Evolutionary conservation across 2,113 vertebrate species (phyloP).

Genomic region (Entomyzon cyanotis): DNA sequence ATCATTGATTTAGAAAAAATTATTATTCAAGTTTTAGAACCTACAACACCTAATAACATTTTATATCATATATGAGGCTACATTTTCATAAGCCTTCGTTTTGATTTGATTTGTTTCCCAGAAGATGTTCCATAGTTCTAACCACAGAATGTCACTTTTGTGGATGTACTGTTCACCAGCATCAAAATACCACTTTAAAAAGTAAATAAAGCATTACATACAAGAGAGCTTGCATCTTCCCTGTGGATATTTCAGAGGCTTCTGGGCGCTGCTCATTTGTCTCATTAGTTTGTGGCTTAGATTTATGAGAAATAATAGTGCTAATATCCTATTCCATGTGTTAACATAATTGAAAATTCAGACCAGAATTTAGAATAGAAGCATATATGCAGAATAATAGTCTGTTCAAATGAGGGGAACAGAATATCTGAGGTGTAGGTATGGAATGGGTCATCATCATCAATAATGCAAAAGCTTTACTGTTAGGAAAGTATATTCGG

Average conservation of each 20-base stretch:
- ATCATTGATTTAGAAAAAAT: neutral
- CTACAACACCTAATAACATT: neutral
- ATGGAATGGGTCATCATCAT: neutral
- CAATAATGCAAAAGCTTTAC: neutral
- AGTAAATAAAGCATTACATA: neutral
- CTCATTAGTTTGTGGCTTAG: neutral
- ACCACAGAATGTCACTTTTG: neutral
- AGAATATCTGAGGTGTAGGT: neutral
- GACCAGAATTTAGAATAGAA: neutral
- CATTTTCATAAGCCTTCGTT: neutral
- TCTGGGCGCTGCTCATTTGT: neutral
- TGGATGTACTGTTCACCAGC: neutral
- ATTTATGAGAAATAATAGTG: neutral
- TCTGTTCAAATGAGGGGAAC: neutral
- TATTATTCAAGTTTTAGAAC: neutral
- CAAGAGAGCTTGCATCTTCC: neutral
- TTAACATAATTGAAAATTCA: neutral
- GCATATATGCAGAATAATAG: neutral
- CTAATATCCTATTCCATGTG: neutral
- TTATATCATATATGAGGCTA: neutral
- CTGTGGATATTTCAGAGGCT: slow-evolving; percentile 31
- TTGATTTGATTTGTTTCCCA: neutral
- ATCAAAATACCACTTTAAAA: neutral
- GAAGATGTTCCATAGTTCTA: neutral
- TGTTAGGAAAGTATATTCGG: neutral